A percentile compares a stretch with the other conserved stretches of the same genome.
Evolutionary conservation across 1,140 invertebrate genomes (phyloP).

Genomic region (Zaprionus ornatus): DNA sequence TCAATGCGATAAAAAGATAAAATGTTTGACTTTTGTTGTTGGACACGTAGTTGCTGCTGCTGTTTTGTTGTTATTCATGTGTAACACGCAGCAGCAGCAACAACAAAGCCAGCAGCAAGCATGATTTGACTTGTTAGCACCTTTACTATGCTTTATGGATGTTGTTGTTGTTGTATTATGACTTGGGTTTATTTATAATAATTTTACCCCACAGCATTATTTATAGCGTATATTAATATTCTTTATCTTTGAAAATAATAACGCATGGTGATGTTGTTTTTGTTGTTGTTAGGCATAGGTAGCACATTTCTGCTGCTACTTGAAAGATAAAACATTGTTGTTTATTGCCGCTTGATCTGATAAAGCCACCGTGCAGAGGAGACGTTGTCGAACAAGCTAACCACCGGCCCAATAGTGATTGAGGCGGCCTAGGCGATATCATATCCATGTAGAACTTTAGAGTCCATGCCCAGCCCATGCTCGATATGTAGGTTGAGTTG

Average conservation of each 20-base stretch:
- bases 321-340: conserved; percentile 83
- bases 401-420: conserved; percentile 18
- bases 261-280: conserved; percentile 48
- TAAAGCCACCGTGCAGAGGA: conserved; percentile 82
- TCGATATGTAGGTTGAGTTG: conserved; percentile 52
- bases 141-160: conserved; percentile 43
- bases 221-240: conserved; percentile 84
- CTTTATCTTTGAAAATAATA: conserved; percentile 81
- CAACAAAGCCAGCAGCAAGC: conserved; percentile 24
- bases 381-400: conserved; percentile 68
- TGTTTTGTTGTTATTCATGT: conserved; percentile 48
- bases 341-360: conserved; percentile 83
- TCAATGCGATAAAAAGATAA: conserved; percentile 83
- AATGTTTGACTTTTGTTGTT: conserved; percentile 75
- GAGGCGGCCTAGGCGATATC: conserved; percentile 59
- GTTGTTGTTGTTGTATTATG: conserved; percentile 43
- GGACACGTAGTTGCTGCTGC: conserved; percentile 40
- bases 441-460: conserved; percentile 71
- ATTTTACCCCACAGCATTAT: conserved; percentile 75
- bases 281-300: conserved; percentile 59
- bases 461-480: conserved; percentile 42
- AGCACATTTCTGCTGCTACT: conserved; percentile 83
- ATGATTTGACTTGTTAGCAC: conserved; percentile 76
- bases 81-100: conserved; percentile 64
- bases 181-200: conserved; percentile 73